These are phyloP conservation scores for Aphelinus certus DNA, from an alignment of 1,140 invertebrate genomes.

Conservation along the genomic window DNA sequence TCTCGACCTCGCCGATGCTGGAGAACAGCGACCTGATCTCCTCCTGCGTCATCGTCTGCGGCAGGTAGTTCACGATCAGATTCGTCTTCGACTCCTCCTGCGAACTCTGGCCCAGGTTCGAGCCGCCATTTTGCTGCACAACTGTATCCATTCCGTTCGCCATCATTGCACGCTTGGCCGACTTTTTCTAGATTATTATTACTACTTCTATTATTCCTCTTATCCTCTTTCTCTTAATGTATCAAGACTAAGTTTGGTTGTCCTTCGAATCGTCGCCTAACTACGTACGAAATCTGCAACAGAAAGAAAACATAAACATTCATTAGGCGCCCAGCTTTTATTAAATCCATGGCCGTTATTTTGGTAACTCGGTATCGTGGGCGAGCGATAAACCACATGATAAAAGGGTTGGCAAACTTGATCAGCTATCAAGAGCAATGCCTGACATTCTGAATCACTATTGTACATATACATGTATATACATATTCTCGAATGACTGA, in stretches of 20 bases:
- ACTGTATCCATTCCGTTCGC: slow-evolving; percentile 83
- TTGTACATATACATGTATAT: no score
- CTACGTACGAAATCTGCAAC: slow-evolving; percentile 65
- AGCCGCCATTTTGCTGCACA: slow-evolving; percentile 75
- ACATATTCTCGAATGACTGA: no score
- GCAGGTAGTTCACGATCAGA: slow-evolving; percentile 99
- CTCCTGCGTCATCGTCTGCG: slow-evolving; percentile 99
- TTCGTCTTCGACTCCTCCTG: slow-evolving; percentile 96
- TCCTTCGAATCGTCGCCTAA: slow-evolving; percentile 54
- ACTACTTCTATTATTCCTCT: not conserved
- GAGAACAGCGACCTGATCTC: slow-evolving; percentile 97
- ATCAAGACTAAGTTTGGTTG: slow-evolving; percentile 34
- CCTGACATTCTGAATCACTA: no score
- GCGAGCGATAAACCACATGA: no score
- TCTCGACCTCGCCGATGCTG: slow-evolving; percentile 98
- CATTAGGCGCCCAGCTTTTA: no score
- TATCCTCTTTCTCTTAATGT: not conserved
- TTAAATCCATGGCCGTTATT: no score
- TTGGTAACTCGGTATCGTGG: no score
- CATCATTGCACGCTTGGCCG: slow-evolving; percentile 72
- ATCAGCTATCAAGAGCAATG: no score
- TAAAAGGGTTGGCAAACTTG: no score
- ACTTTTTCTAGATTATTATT: slow-evolving; percentile 23
- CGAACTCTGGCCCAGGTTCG: slow-evolving; percentile 74
- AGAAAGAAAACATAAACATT: slow-evolving; percentile 23